Percentiles rank a stretch among this genome's conserved stretches.
phyloP scores from a whole-genome alignment of 1,140 invertebrate species.

The Maniola jurtina region DNA sequence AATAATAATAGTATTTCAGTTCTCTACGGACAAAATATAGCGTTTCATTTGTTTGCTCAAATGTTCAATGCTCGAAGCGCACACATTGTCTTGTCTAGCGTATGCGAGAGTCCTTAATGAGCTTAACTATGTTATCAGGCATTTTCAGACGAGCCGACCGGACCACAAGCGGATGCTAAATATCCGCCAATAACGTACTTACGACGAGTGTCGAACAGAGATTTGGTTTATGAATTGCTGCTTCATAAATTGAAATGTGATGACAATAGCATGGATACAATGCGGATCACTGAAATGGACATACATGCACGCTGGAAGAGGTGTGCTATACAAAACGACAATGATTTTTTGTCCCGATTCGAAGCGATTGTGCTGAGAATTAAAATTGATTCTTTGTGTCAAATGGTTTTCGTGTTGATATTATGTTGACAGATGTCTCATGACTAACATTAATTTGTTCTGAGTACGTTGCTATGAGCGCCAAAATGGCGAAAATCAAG shows the following conservation, averaged over 20 bases:
- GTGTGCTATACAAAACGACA: no score
- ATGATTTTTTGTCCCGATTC: no score
- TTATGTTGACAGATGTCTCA: no score
- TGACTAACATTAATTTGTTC: no score
- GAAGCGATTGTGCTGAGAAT: no score
- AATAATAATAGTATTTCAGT: no score
- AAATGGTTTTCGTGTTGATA: no score
- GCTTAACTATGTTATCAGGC: constrained; percentile 54
- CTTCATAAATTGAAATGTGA: constrained; percentile 60
- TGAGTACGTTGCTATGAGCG: no score
- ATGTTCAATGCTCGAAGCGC: background rate
- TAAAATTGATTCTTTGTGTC: no score
- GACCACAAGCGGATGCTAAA: constrained; percentile 61
- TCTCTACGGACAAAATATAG: background rate
- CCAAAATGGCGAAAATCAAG: no score
- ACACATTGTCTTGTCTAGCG: constrained; percentile 10
- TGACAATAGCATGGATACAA: constrained; percentile 42
- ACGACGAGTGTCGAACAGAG: constrained; percentile 59
- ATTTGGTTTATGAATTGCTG: constrained; percentile 63
- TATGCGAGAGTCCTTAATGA: constrained; percentile 39
- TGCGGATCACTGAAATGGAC: background rate
- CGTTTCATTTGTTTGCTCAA: background rate
- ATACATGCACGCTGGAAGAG: no score
- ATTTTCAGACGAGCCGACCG: constrained; percentile 50
- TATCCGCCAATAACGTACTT: constrained; percentile 65